phyloP scores from a whole-genome alignment of 2,888 invertebrate species.

The Phrixothrix hirtus region DNA sequence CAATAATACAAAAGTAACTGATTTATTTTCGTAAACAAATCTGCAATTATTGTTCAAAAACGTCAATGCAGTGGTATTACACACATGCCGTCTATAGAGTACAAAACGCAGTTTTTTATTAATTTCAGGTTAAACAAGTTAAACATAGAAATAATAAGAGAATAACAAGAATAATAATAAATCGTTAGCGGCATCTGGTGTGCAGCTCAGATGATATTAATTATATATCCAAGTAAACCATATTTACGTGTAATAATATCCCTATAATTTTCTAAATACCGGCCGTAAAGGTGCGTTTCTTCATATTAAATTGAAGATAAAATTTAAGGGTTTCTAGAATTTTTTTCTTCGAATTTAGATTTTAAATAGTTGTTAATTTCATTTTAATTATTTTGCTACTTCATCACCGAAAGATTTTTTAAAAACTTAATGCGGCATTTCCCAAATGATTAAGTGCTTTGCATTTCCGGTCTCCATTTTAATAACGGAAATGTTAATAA shows the following conservation, averaged over 20 bases:
- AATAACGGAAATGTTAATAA: neutral
- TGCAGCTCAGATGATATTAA: slow-evolving; percentile 45
- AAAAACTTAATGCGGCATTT: neutral
- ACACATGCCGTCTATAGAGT: slow-evolving; percentile 32
- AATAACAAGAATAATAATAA: slow-evolving; percentile 39
- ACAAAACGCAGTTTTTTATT: slow-evolving; percentile 32
- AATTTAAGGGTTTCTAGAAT: slow-evolving; percentile 5
- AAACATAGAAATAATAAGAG: slow-evolving; percentile 36
- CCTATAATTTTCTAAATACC: slow-evolving; percentile 46
- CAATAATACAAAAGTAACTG: slow-evolving; percentile 10
- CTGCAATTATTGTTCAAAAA: slow-evolving; percentile 13
- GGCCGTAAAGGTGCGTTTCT: slow-evolving; percentile 36
- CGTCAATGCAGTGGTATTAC: slow-evolving; percentile 9
- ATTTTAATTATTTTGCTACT: slow-evolving; percentile 11
- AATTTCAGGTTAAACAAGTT: slow-evolving; percentile 40
- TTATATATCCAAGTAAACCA: slow-evolving; percentile 43
- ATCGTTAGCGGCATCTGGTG: slow-evolving; percentile 47
- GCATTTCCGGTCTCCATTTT: neutral
- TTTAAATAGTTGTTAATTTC: slow-evolving; percentile 13
- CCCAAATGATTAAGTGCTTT: neutral
- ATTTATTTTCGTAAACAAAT: slow-evolving; percentile 5
- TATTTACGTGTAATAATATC: slow-evolving; percentile 51
- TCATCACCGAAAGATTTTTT: neutral
- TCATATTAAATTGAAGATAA: slow-evolving; percentile 16
- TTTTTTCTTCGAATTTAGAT: slow-evolving; percentile 1